Conservation (phyloP, 2,888 invertebrate species). For the Pandemis cinnamomeana region DNA sequence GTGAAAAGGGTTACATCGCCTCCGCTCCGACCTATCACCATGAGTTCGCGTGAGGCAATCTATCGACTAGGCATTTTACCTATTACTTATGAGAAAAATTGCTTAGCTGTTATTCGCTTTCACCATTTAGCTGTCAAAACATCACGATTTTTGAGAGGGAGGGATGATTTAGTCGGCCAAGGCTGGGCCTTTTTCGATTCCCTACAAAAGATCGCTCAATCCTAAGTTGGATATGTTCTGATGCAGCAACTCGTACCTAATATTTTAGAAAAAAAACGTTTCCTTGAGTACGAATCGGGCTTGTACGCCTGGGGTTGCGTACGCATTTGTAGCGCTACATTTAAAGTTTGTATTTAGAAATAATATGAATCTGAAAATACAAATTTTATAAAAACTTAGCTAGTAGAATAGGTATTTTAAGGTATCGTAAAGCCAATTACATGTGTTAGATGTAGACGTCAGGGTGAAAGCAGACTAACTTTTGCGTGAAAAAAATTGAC, state of each 20-base stretch:
- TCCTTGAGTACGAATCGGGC: no score
- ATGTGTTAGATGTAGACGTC: no score
- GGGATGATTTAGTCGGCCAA: background rate
- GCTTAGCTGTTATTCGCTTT: conserved; percentile 32
- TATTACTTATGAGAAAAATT: conserved; percentile 26
- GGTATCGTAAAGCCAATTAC: no score
- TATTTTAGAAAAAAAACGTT: background rate
- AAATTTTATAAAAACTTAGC: no score
- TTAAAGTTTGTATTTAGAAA: no score
- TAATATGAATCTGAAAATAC: no score
- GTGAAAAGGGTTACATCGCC: conserved; percentile 48
- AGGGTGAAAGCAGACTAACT: no score
- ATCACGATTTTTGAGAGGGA: conserved; percentile 19
- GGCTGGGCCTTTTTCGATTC: background rate
- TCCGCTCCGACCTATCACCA: conserved; percentile 36
- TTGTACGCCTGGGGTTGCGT: no score
- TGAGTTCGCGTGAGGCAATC: conserved; percentile 54
- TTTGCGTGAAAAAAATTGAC: no score
- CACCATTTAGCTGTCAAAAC: conserved; percentile 34
- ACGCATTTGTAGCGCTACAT: no score
- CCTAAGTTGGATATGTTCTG: background rate
- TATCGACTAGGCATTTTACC: conserved; percentile 54
- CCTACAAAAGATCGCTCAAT: background rate
- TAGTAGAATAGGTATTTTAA: no score
- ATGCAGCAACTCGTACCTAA: background rate